Evolutionary conservation across 2,113 vertebrate genomes (phyloP).

Genomic region (Thunnus thynnus): DNA sequence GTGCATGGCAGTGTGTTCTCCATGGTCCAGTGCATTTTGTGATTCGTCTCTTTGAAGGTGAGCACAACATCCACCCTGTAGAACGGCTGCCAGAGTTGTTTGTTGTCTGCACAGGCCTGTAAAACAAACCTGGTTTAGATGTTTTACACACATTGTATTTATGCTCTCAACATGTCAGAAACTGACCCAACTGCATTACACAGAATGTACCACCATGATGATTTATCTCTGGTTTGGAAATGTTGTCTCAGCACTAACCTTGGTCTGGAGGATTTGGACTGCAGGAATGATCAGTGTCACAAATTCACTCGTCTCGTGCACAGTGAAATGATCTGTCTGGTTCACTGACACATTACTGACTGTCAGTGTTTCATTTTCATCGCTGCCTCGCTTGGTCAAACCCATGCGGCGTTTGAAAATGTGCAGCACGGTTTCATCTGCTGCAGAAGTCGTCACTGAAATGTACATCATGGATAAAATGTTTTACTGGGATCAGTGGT

Average conservation of each 20-base stretch:
- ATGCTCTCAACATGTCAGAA: neutral
- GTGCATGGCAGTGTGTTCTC: conserved; percentile 81
- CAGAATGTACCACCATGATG: neutral
- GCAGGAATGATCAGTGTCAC: conserved; percentile 72
- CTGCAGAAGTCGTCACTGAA: conserved; percentile 61
- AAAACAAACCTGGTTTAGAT: conserved; percentile 50
- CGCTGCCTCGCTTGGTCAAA: conserved; percentile 77
- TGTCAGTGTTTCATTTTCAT: conserved; percentile 59
- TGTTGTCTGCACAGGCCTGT: conserved; percentile 66
- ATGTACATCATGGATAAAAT: neutral
- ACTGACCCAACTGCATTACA: neutral
- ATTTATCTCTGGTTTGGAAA: neutral
- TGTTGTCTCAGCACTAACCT: conserved; percentile 66
- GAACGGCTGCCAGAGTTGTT: conserved; percentile 69
- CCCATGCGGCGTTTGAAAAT: conserved; percentile 81
- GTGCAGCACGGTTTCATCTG: conserved; percentile 69
- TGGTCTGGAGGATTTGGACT: conserved; percentile 60
- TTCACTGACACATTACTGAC: conserved; percentile 64
- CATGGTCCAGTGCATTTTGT: conserved; percentile 82
- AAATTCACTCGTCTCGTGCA: conserved; percentile 70
- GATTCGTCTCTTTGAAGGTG: conserved; percentile 79
- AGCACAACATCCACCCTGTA: conserved; percentile 80
- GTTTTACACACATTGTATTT: conserved; percentile 6
- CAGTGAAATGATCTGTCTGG: conserved; percentile 66
- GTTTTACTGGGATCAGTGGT: neutral